Base-by-base conservation (phyloP, 2,113 vertebrate species). In the Oreochromis tanganicae region DNA sequence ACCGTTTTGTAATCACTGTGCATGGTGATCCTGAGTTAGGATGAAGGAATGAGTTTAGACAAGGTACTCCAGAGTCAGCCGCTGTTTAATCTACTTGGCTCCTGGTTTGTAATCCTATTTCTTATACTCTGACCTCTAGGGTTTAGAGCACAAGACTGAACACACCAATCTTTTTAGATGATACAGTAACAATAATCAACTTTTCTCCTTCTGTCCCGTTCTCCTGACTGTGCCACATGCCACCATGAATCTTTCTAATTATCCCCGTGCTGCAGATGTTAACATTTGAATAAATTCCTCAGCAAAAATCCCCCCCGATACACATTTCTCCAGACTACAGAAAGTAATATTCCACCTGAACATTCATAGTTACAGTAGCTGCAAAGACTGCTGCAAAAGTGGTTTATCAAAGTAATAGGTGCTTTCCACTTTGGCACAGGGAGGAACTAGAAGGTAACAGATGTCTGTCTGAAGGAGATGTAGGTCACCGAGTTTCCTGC, bases 401-500 rank as follows among this genome's bases (percentile, higher is more conserved):
- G 88, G 86, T 92, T 91, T 52, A 85, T 93, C 92, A 90, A 85
- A 88, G 88, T 88, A 92, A 90, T 88, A 91, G 87, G 81, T 73
- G 73, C 85, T 86, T 85, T 87, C 87, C 83, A 81, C 61, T 84
- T 80, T 83, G 80, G 88, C 83, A 84, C 75, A 84, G 82, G 86
- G 87, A 82, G 86, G 83, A 61, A 91, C 52, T 48, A 85, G 88
- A 92, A 89, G 59, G 85, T 79, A 95, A 82, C 92, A 91, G 93
- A 91, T 86, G 94, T 90, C 92, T 86, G 85, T 92, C 84, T 89
- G 84, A 79, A 83, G 85, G 50, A 94, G 63, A 95, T 95, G 90
- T 95, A 93, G 92, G 95, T 96, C 96, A 95, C 66, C 1, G 86
- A 88, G 90, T 89, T 93, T 91, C 87, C 92, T 86, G 87, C 21